phyloP scores from a whole-genome alignment of 1,140 invertebrate genomes.

The Nylanderia fulva region DNA sequence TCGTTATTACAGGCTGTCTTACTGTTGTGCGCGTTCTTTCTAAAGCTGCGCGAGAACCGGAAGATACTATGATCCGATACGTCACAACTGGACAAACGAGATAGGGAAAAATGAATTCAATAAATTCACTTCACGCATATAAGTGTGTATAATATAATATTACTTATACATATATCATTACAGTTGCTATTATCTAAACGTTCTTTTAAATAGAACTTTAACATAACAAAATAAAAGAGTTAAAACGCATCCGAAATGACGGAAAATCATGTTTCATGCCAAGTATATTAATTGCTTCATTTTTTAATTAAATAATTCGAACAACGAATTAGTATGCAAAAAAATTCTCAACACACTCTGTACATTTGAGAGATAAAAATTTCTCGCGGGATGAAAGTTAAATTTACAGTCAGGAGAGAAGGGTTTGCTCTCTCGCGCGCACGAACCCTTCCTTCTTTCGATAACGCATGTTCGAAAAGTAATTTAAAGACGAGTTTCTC shows the following conservation, averaged over 20 bases:
- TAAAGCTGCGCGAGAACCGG: not conserved
- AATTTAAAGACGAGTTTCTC: conserved; percentile 69
- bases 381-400: not conserved
- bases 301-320: not conserved
- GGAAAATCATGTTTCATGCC: not conserved
- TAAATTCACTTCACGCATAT: conserved; percentile 29
- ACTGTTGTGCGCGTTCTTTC: not conserved
- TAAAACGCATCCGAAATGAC: not conserved
- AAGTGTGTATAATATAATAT: conserved; percentile 12
- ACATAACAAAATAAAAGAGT: not conserved
- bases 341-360: not conserved
- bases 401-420: conserved; percentile 12
- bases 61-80: conserved; percentile 27
- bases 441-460: conserved; percentile 6
- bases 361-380: not conserved
- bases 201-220: conserved; percentile 17
- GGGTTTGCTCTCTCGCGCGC: not conserved
- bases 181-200: conserved; percentile 32
- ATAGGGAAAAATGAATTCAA: conserved; percentile 27
- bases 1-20: conserved; percentile 28
- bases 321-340: not conserved
- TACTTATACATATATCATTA: conserved; percentile 3
- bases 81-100: conserved; percentile 27
- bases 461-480: conserved; percentile 44
- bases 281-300: not conserved